Evolutionary conservation across 2,113 vertebrate genomes (phyloP), one percentile per base, ranked within the genome.

Genomic region (Edolisoma coerulescens): DNA sequence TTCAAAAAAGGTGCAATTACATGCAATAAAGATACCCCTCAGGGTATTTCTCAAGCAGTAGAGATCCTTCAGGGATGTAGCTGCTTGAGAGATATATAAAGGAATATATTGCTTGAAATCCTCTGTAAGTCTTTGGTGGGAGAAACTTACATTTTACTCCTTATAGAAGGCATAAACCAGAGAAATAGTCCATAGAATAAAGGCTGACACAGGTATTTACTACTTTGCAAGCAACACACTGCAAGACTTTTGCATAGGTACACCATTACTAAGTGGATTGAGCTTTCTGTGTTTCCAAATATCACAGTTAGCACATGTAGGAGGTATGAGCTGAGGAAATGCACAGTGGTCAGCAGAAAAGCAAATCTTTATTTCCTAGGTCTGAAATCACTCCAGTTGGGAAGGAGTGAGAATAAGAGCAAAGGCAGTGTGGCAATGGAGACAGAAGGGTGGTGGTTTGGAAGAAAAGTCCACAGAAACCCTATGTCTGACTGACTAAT

Each of bases 341-440:
- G 35, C 37, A 59, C 52, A 77, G 37, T 79, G 83, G 93, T 83
- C 60, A 96, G 80, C 74, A 96, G 52, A 97, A 85, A 63, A 65
- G 42, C 56, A 90, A 17, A 20, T n/a, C 56, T 14, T 28, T 82
- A 23, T 95, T 97, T 85, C 47, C 60, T 69, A 70, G 42, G 32
- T 84, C 21, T 83, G 82, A 96, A 95, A 75, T 78, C 45, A 33
- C 57, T 89, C 93, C 35, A 57, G 2, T 6, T 73, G 64, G 44
- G 68, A 77, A 59, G 16, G 16, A 41, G 23, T 49, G 70, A 79
- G 70, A 85, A 92, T 27, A 63, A 75, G 11, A 76, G 44, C 11
- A 54, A 90, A 83, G 50, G 19, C 32, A 81, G 10, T 1, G 8
- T 28, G 67, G 53, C 22, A 15, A 37, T 61, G 21, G 37, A 91